phyloP scores from a whole-genome alignment of 2,888 invertebrate species.

The Halocaridina rubra region DNA sequence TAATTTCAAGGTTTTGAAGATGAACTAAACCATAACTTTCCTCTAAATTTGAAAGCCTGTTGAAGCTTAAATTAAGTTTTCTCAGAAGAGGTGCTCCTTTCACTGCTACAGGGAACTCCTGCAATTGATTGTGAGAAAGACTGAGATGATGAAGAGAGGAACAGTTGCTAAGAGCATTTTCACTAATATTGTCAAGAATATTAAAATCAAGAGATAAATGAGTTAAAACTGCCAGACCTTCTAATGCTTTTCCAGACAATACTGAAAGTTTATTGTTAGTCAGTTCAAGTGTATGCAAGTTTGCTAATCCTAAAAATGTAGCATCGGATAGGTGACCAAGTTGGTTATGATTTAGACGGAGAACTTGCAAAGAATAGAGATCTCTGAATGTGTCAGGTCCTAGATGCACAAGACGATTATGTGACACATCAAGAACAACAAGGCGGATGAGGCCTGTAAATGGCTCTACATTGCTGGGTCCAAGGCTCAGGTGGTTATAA shows the following conservation, averaged over 20 bases:
- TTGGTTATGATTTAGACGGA: slow-evolving; percentile 86
- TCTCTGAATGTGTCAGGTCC: slow-evolving; percentile 88
- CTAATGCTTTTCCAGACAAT: slow-evolving; percentile 86
- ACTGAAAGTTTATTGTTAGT: slow-evolving; percentile 87
- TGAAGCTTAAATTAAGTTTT: slow-evolving; percentile 92
- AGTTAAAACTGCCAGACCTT: slow-evolving; percentile 88
- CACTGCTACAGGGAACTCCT: slow-evolving; percentile 82
- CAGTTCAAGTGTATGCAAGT: slow-evolving; percentile 88
- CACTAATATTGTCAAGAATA: slow-evolving; percentile 83
- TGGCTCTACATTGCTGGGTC: slow-evolving; percentile 77
- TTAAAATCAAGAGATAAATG: slow-evolving; percentile 88
- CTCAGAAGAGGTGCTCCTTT: slow-evolving; percentile 86
- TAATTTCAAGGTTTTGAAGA: slow-evolving; percentile 69
- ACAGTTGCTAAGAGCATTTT: slow-evolving; percentile 90
- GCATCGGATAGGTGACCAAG: slow-evolving; percentile 86
- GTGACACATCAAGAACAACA: slow-evolving; percentile 86
- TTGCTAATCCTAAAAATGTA: slow-evolving; percentile 90
- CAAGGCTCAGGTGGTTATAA: slow-evolving; percentile 77
- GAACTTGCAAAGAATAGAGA: slow-evolving; percentile 85
- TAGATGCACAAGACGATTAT: slow-evolving; percentile 83
- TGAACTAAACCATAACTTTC: slow-evolving; percentile 85
- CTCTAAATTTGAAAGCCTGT: slow-evolving; percentile 83
- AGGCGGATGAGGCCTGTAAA: slow-evolving; percentile 89
- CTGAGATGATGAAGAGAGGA: slow-evolving; percentile 90
- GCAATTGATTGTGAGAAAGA: slow-evolving; percentile 86